phyloP scores from a whole-genome alignment of 2,888 invertebrate genomes.

The Ctenicera cuprea region DNA sequence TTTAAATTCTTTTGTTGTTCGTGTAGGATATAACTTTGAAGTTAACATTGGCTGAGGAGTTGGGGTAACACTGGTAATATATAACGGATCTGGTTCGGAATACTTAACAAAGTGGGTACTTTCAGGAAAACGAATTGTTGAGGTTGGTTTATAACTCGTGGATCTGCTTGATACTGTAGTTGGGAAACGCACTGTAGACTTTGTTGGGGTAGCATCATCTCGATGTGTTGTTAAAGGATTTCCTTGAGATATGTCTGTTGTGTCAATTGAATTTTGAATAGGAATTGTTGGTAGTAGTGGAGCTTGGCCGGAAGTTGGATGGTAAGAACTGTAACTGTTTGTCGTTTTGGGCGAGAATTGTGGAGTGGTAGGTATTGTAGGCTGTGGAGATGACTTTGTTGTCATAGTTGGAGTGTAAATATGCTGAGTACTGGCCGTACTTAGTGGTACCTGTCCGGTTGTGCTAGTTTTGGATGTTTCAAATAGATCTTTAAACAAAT shows the following conservation, averaged over 20 bases:
- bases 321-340: background rate
- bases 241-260: constrained; percentile 67
- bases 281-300: constrained; percentile 37
- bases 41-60: constrained; percentile 33
- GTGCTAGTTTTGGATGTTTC: constrained; percentile 65
- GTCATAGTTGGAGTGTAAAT: background rate
- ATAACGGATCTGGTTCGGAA: constrained; percentile 74
- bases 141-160: constrained; percentile 56
- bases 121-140: constrained; percentile 65
- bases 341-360: background rate
- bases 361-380: constrained; percentile 67
- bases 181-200: constrained; percentile 13
- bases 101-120: constrained; percentile 64
- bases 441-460: background rate
- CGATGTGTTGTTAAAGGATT: background rate
- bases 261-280: constrained; percentile 11
- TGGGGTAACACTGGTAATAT: constrained; percentile 58
- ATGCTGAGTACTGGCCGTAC: background rate
- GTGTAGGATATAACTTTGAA: constrained; percentile 11
- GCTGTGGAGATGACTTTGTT: constrained; percentile 62
- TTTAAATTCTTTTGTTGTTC: constrained; percentile 11
- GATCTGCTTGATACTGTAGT: constrained; percentile 50
- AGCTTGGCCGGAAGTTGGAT: background rate
- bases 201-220: background rate
- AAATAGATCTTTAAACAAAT: constrained; percentile 27